These are phyloP conservation scores for Oceanodroma tethys DNA, from an alignment of 2,113 vertebrate genomes.

Conservation along the genomic window DNA sequence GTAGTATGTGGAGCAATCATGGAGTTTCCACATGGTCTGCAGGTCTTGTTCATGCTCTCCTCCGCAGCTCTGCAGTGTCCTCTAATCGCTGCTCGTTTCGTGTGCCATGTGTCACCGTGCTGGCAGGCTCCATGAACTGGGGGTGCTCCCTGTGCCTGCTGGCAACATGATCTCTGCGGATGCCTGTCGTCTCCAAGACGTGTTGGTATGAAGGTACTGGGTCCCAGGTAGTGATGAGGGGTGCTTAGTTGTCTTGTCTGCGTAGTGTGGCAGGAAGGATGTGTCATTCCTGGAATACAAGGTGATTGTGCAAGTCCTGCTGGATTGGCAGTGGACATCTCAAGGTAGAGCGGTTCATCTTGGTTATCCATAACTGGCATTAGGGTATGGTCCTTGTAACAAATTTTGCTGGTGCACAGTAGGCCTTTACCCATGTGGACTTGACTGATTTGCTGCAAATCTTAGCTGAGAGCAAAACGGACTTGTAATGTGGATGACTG, in stretches of 20 bases:
- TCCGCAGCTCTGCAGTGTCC: background rate
- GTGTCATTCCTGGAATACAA: background rate
- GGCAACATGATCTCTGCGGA: background rate
- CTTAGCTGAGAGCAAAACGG: background rate
- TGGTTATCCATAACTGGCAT: background rate
- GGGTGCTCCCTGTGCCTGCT: background rate
- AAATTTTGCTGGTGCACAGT: background rate
- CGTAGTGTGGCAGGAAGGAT: background rate
- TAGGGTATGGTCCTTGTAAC: background rate
- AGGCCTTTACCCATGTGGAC: background rate
- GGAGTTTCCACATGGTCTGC: background rate
- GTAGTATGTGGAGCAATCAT: background rate
- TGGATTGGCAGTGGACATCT: background rate
- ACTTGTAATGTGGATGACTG: background rate
- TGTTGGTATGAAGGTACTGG: background rate
- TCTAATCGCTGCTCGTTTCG: accelerated
- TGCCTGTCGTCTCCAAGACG: background rate
- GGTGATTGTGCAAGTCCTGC: background rate
- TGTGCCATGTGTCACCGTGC: accelerated
- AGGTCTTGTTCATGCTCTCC: background rate
- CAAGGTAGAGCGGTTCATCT: background rate
- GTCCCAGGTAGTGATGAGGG: background rate
- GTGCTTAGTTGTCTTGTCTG: background rate
- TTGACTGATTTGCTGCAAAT: background rate
- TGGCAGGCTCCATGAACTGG: background rate